phyloP scores from a whole-genome alignment of 23 tunicate genomes.

The Aplidium turbinatum region DNA sequence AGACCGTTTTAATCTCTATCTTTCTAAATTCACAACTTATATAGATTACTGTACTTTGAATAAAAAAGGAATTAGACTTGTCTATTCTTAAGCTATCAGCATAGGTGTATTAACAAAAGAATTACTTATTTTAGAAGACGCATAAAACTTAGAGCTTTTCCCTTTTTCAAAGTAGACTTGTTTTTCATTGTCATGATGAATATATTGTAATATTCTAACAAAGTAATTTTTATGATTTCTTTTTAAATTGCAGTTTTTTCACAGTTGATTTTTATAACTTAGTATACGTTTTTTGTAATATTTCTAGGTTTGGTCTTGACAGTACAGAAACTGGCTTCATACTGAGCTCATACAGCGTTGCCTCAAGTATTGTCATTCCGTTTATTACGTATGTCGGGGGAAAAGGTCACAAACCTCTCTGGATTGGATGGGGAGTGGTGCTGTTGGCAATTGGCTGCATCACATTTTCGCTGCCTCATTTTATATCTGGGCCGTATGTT shows the following conservation, averaged over 20 bases:
- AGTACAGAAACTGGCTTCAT: conserved; percentile 66
- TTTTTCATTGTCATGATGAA: not conserved
- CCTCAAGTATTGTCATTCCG: conserved; percentile 41
- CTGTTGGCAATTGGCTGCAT: conserved; percentile 63
- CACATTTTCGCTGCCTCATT: conserved; percentile 52
- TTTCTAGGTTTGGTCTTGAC: conserved; percentile 48
- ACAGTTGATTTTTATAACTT: no score
- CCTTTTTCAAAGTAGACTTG: not conserved
- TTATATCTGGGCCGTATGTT: conserved; percentile 32
- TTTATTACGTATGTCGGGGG: conserved; percentile 65
- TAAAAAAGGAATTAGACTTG: no score
- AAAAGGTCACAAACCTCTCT: conserved; percentile 60
- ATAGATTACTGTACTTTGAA: no score
- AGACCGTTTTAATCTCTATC: no score
- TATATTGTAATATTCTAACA: not conserved
- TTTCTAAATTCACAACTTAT: no score
- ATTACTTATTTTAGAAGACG: no score
- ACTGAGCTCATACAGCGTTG: conserved; percentile 57
- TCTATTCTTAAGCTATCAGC: no score
- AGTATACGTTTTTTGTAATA: not conserved
- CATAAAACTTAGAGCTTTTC: no score
- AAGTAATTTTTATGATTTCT: not conserved
- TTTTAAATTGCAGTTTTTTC: no score
- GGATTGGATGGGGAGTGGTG: conserved; percentile 68
- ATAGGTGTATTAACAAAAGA: no score